Evolutionary conservation across 2,113 vertebrate species (phyloP), one percentile per base, ranked within the genome.

Genomic region (Melanerpes formicivorus): DNA sequence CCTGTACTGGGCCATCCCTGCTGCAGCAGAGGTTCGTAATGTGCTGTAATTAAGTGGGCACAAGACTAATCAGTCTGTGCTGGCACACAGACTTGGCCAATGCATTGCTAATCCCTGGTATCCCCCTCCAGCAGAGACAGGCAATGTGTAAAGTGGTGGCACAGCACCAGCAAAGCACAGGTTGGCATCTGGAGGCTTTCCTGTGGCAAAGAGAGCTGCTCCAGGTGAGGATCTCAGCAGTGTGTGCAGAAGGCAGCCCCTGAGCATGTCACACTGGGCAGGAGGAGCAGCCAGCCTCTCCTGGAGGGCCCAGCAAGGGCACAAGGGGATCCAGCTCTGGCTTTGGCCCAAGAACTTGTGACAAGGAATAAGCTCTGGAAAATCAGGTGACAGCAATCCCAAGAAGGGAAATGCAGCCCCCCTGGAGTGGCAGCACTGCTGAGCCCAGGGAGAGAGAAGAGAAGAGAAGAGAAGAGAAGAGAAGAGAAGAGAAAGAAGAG

Each of bases 1-100:
- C 46, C 63, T 37, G 83, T 60, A 63, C 71, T 58, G 71, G 50
- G 70, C 73, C 74, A 32, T 32, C 71, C 34, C 78, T 40, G 84
- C 78, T 32, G 59, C 29, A 73, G 40, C 78, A 93, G 30, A 32
- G 22, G 54, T 60, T 72, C 14, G 8, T 46, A 52, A 71, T 55
- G 37, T 6, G 62, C 77, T 88, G 66, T 79, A 94, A 90, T 92
- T 92, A 84, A 88, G 66, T n/a, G 74, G 52, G 56, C 70, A 94
- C 86, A 18, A 64, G 74, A 84, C 52, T 94, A 85, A 91, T 88
- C 90, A 80, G 63, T 37, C 84, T 82, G 78, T 74, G 76, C 71
- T 10, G 42, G 18, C 54, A 63, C 1, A 65, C 34, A 87, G 48
- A 40, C 52, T 62, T 75, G 74, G 70, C 69, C 44, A 92, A 87